Base-by-base conservation (phyloP, 2,797 vertebrate species). In the Neosilurus mollespiculum region DNA sequence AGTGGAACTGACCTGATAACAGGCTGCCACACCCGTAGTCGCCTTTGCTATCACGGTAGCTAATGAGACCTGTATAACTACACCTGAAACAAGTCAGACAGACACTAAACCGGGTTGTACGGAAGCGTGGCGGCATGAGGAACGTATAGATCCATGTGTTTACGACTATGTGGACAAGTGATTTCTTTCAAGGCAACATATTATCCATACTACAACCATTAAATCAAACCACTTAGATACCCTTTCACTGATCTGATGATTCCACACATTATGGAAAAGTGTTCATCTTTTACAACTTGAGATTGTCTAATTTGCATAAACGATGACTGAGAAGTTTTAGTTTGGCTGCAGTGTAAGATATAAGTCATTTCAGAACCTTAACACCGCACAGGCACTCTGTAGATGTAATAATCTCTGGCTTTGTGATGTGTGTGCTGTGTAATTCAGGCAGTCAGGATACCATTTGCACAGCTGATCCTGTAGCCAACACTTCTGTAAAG, bases 341-440 rank as follows among this genome's bases (percentile, higher is more conserved):
- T 69, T 51, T 54, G 20, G 24, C 58, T 37, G 61, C 43, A 37
- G 26, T 49, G 51, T 30, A 26, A 80, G 72, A 71, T 14, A 58
- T 70, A 67, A 10, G 16, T 37, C 6, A 9, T 51, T 58, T 61
- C 24, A 22, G 56, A 72, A 37, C 18, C 3, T 16, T 62, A 53
- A 51, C 7, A 16, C n/a, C 1, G 10, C 53, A 24, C 53, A 59
- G 58, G 15, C 30, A 24, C 6, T 4, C 66, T 20, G 77, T 22
- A 67, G 37, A 61, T 75, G 24, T 69, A 76, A 80, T 59, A n/a
- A 81, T 67, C 53, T 43, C 49, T 6, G 24, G 15, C 77, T 58
- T 26, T 30, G 18, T 64, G 78, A 75, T 16, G 20, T 15, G n/a
- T n/a, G 70, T 53, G 6, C n/a, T 51, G 24, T 20, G 75, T 49